Conservation (phyloP, 1,140 invertebrate genomes). For the Adelges cooleyi region DNA sequence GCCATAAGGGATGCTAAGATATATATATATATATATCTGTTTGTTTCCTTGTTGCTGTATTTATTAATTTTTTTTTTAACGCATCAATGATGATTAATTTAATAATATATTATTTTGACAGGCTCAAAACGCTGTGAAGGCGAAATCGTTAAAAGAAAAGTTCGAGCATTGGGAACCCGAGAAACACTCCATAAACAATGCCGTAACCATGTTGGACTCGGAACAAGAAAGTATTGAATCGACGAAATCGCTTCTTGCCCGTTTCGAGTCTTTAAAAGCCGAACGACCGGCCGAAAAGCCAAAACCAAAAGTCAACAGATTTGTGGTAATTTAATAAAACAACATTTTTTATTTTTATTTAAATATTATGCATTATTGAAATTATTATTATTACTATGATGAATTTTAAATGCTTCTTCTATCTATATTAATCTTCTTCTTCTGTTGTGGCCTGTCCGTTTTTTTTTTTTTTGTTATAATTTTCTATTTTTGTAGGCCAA, state of each 20-base stretch:
- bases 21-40: too few species aligned
- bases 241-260: constrained; percentile 46
- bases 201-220: constrained; percentile 34
- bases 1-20: too few species aligned
- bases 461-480: constrained; percentile 7
- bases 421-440: constrained; percentile 16
- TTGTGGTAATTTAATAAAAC: constrained; percentile 57
- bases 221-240: constrained; percentile 58
- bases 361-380: too few species aligned
- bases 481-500: constrained; percentile 24
- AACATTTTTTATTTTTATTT: neutral
- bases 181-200: constrained; percentile 36
- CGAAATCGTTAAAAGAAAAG: constrained; percentile 74
- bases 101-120: constrained; percentile 36
- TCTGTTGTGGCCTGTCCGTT: constrained; percentile 14
- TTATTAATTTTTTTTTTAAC: neutral
- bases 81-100: constrained; percentile 1
- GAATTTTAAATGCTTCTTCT: constrained; percentile 6
- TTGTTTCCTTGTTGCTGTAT: too few species aligned
- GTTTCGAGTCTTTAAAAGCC: constrained; percentile 65
- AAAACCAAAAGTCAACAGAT: constrained; percentile 66
- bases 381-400: too few species aligned
- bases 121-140: constrained; percentile 66
- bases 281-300: constrained; percentile 44
- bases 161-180: constrained; percentile 79